A percentile compares a stretch with the other conserved stretches of the same genome.
Conservation (phyloP, 2,113 vertebrate species). For the Upupa epops region DNA sequence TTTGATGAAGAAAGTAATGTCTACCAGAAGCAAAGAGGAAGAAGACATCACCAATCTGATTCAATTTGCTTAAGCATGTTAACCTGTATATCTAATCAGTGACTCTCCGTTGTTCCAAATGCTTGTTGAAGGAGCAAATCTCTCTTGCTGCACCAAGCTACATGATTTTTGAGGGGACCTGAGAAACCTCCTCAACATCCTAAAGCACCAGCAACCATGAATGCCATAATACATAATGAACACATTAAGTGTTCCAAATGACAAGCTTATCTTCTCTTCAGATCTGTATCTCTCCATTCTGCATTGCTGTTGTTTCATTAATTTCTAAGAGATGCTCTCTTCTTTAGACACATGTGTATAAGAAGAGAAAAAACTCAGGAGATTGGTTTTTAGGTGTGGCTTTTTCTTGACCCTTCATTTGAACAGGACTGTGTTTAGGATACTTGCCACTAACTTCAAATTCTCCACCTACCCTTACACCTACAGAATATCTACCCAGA, state of each 20-base stretch:
- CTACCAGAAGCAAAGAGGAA: neutral
- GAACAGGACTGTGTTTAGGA: neutral
- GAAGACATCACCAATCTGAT: neutral
- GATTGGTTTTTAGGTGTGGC: neutral
- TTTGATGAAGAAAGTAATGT: neutral
- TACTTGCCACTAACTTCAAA: neutral
- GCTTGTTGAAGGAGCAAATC: neutral
- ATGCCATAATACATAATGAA: neutral
- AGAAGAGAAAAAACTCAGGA: neutral
- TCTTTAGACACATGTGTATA: neutral
- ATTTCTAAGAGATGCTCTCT: neutral
- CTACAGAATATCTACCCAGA: neutral
- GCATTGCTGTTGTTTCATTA: neutral
- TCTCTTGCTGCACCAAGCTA: neutral
- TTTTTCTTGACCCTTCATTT: neutral
- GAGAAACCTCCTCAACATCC: neutral
- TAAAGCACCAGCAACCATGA: neutral
- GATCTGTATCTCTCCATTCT: rapidly evolving
- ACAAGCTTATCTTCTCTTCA: neutral
- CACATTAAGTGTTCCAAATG: neutral
- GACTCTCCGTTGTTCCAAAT: neutral
- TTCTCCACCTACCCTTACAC: neutral
- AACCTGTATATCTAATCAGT: neutral
- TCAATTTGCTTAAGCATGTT: neutral
- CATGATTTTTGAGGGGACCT: neutral